Conservation (phyloP, 92 coral and sea anemone species). For the Blastomussa wellsi region DNA sequence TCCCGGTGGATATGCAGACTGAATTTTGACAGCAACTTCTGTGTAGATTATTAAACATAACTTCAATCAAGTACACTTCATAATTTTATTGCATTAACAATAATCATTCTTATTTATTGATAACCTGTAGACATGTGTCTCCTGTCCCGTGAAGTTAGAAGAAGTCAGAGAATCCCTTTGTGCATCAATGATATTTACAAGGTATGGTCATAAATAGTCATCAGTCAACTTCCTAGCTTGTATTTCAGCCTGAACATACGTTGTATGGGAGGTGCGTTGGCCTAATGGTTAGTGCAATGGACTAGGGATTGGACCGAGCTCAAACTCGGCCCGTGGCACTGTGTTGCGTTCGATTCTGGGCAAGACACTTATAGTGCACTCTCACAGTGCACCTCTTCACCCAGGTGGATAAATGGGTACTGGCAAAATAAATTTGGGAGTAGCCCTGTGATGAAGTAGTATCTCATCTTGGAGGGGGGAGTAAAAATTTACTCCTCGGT, state of each 20-base stretch:
- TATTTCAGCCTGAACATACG: background rate
- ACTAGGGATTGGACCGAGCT: too few species aligned
- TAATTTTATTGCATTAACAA: background rate
- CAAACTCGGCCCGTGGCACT: too few species aligned
- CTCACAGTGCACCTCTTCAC: too few species aligned
- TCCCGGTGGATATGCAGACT: background rate
- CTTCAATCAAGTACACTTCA: background rate
- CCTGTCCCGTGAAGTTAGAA: conserved; percentile 58
- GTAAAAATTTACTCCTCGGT: too few species aligned
- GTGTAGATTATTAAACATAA: background rate
- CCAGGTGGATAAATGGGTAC: too few species aligned
- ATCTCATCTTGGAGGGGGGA: too few species aligned
- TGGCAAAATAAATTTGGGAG: too few species aligned
- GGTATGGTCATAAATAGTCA: conserved; percentile 33
- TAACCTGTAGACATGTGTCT: conserved; percentile 25
- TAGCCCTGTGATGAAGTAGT: too few species aligned
- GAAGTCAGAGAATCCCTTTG: conserved; percentile 73
- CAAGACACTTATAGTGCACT: too few species aligned
- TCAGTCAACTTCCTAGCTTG: background rate
- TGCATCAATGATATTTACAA: conserved; percentile 84
- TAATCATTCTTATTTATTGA: background rate
- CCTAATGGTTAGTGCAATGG: too few species aligned
- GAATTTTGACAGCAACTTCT: background rate
- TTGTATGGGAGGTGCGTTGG: too few species aligned
- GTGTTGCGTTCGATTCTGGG: too few species aligned